A percentile compares a stretch with the other conserved stretches of the same genome.
These are phyloP conservation scores for Oscheius onirici DNA, from an alignment of 2,888 invertebrate species.

Conservation along the genomic window DNA sequence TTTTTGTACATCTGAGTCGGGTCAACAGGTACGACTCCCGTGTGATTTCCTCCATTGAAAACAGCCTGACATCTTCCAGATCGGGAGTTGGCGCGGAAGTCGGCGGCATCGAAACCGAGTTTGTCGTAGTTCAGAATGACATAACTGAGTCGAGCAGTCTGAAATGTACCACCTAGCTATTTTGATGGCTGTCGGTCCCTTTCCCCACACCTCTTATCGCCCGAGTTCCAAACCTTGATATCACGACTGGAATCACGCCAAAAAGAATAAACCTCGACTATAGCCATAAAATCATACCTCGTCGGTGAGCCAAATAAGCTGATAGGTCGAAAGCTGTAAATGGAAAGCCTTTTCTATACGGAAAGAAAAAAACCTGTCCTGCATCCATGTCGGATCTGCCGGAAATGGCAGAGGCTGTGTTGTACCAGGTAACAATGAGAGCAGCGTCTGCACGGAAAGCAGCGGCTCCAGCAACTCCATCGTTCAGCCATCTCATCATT, in stretches of 20 bases:
- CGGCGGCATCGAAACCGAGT: constrained; percentile 86
- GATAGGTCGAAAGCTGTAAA: constrained; percentile 69
- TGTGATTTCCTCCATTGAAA: constrained; percentile 72
- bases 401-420: constrained; percentile 70
- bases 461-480: constrained; percentile 88
- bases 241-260: constrained; percentile 15
- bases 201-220: constrained; percentile 13
- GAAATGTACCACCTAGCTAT: constrained; percentile 23
- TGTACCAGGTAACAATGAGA: constrained; percentile 86
- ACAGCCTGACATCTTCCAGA: constrained; percentile 70
- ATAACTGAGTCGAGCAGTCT: constrained; percentile 78
- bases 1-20: constrained; percentile 69
- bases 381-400: constrained; percentile 70
- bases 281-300: constrained; percentile 77
- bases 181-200: constrained; percentile 68
- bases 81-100: constrained; percentile 68
- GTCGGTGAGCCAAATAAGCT: constrained; percentile 78
- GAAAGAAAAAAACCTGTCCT: too few relatives aligned
- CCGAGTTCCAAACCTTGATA: not conserved
- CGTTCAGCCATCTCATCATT: constrained; percentile 70
- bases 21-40: constrained; percentile 70
- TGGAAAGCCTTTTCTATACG: too few relatives aligned
- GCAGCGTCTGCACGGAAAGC: constrained; percentile 90
- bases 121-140: constrained; percentile 92
- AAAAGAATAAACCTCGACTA: not conserved